Evolutionary conservation across 1,140 invertebrate species (phyloP).

Genomic region (Armadillidium nasatum): DNA sequence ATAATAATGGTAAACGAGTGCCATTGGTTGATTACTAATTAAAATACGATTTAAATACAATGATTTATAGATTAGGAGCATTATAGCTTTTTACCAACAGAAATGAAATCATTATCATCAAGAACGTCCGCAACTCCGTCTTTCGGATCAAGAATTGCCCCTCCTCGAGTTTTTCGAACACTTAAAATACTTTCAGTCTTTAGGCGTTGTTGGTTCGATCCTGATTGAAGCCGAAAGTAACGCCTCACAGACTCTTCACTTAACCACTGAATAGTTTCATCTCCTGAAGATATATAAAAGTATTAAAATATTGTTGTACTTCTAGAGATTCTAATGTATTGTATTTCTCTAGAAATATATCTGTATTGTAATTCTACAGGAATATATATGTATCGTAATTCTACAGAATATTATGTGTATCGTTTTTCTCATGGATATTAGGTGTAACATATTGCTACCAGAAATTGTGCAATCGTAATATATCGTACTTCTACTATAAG

Average conservation of each 20-base stretch:
- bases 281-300: conserved; percentile 45
- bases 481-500: too few relatives aligned
- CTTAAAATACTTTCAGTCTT: conserved; percentile 54
- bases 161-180: conserved; percentile 59
- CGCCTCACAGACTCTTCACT: conserved; percentile 57
- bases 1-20: too few relatives aligned
- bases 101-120: conserved; percentile 63
- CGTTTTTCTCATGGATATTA: too few relatives aligned
- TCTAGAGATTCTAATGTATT: background rate
- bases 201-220: conserved; percentile 33
- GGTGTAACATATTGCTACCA: too few relatives aligned
- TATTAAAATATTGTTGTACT: background rate
- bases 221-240: conserved; percentile 53
- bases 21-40: too few relatives aligned
- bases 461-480: too few relatives aligned
- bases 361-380: too few relatives aligned
- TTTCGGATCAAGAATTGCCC: conserved; percentile 59
- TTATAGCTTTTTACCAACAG: conserved; percentile 55
- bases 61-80: too few relatives aligned
- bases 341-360: too few relatives aligned
- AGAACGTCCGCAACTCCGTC: conserved; percentile 58
- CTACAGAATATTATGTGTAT: too few relatives aligned
- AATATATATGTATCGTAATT: too few relatives aligned
- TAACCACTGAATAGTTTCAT: conserved; percentile 55
- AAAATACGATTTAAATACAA: too few relatives aligned